Evolutionary conservation across 2,113 vertebrate species (phyloP).

Genomic region (Protobothrops mucrosquamatus): DNA sequence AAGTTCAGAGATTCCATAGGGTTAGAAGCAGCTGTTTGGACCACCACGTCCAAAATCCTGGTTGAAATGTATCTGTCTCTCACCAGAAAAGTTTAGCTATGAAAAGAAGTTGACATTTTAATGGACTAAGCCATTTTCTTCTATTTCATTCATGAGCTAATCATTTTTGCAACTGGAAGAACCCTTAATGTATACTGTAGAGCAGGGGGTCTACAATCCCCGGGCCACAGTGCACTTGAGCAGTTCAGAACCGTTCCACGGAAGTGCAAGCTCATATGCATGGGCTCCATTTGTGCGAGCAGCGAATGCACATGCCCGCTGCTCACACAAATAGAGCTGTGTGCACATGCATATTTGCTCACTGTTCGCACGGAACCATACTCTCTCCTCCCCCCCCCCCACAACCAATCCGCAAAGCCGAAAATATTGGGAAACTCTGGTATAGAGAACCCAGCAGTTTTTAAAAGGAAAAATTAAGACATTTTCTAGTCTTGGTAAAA

Average conservation of each 20-base stretch:
- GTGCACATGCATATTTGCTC: accelerated
- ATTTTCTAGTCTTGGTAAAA: not conserved
- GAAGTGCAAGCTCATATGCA: too few species aligned
- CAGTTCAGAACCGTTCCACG: not conserved
- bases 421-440: not conserved
- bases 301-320: too few species aligned
- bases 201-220: not conserved
- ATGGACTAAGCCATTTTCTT: not conserved
- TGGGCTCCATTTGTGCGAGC: too few species aligned
- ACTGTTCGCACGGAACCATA: not conserved
- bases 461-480: not conserved
- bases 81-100: slow-evolving; percentile 2
- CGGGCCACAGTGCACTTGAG: not conserved
- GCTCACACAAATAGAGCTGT: not conserved
- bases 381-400: not conserved
- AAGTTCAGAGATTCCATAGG: not conserved
- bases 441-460: slow-evolving; percentile 10
- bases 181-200: slow-evolving; percentile 16
- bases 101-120: slow-evolving; percentile 4
- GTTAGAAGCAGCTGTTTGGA: not conserved
- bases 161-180: not conserved
- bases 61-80: slow-evolving; percentile 28
- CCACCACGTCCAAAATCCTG: not conserved
- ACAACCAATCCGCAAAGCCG: too few species aligned
- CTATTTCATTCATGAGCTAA: slow-evolving; percentile 5